Evolutionary conservation across 30 jellyfish, hydroid and myxozoan genomes (phyloP).

Genomic region (Turritopsis rubra): DNA sequence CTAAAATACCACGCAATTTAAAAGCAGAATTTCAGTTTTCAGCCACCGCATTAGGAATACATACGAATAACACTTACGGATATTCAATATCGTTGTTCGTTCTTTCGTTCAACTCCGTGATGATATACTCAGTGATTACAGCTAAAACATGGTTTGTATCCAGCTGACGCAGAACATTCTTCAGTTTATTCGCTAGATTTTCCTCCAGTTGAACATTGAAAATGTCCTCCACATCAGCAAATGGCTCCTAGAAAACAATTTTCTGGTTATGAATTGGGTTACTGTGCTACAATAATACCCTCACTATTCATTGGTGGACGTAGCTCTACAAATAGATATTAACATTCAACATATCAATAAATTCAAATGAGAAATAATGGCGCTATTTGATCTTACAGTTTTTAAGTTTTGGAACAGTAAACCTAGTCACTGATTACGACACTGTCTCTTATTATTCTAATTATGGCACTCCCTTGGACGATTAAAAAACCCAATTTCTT

Average conservation of each 20-base stretch:
- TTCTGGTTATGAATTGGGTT: not conserved
- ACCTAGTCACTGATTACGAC: too few species aligned
- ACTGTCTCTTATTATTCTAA: too few species aligned
- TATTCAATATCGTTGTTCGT: not conserved
- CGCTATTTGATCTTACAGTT: not conserved
- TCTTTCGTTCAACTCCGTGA: not conserved
- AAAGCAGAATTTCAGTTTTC: not conserved
- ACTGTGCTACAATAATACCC: not conserved
- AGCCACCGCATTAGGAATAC: not conserved
- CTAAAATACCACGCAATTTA: not conserved
- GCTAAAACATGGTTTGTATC: slow-evolving; percentile 31
- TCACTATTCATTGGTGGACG: not conserved
- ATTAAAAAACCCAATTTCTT: too few species aligned
- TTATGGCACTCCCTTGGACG: too few species aligned
- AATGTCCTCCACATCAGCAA: not conserved
- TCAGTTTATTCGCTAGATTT: not conserved
- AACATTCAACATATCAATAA: too few species aligned
- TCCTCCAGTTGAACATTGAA: slow-evolving; percentile 5
- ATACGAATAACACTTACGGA: not conserved
- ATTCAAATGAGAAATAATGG: too few species aligned
- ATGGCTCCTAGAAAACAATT: not conserved
- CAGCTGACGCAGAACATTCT: slow-evolving; percentile 13
- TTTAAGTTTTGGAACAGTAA: not conserved
- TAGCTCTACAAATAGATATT: not conserved
- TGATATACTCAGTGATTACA: slow-evolving; percentile 39